phyloP scores from a whole-genome alignment of 2,797 vertebrate species.

The Takifugu rubripes region DNA sequence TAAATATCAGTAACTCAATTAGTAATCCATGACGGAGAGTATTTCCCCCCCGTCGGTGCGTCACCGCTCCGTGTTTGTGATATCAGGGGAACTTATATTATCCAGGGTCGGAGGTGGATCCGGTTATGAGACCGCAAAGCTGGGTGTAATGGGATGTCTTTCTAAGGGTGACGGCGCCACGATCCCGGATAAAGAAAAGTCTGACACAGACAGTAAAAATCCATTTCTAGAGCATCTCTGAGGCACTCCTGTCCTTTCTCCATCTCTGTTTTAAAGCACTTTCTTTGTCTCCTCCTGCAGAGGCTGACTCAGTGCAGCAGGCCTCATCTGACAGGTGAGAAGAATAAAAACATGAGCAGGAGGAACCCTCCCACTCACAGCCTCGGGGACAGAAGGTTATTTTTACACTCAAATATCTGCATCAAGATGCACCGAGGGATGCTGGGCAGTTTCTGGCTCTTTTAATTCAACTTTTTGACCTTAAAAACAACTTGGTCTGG shows the following conservation, averaged over 20 bases:
- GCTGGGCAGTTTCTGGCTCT: neutral
- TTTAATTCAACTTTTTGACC: too few species aligned
- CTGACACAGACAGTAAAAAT: conserved; percentile 1
- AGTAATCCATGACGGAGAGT: conserved; percentile 21
- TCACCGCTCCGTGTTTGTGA: neutral
- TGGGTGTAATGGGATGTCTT: conserved; percentile 26
- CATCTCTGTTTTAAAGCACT: conserved; percentile 7
- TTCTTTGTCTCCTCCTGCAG: neutral
- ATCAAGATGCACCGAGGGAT: neutral
- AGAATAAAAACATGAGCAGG: conserved; percentile 31
- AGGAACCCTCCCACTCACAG: conserved; percentile 19
- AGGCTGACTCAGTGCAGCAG: conserved; percentile 5
- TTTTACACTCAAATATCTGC: conserved; percentile 17
- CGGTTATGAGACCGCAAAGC: conserved; percentile 13
- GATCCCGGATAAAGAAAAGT: conserved; percentile 5
- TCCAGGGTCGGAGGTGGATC: conserved; percentile 28
- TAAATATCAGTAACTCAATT: conserved; percentile 37
- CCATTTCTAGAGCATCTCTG: conserved; percentile 20
- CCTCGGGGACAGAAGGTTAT: conserved; percentile 8
- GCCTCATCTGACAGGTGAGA: conserved; percentile 31
- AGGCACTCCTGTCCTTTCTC: conserved; percentile 8
- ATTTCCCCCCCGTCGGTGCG: conserved; percentile 15
- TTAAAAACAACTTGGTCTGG: too few species aligned
- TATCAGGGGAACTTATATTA: conserved; percentile 18
- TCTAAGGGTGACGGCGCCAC: conserved; percentile 11